A percentile compares a stretch with the other conserved stretches of the same genome.
These are phyloP conservation scores for Cheilosia urbana DNA, from an alignment of 2,888 invertebrate species.

Conservation along the genomic window DNA sequence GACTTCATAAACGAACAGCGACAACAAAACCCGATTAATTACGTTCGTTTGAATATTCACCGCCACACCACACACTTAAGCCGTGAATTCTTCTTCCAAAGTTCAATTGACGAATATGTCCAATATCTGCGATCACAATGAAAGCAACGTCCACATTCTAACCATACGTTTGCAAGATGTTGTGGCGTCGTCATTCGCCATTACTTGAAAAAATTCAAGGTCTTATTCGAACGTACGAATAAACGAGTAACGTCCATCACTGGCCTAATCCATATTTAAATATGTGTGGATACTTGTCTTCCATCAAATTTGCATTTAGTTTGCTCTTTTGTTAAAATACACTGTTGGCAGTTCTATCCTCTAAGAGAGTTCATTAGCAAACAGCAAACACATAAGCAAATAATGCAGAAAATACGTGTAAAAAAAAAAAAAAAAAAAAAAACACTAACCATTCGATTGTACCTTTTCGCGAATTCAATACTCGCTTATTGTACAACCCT, in stretches of 20 bases:
- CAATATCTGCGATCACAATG: too few species aligned
- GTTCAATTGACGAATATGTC: too few species aligned
- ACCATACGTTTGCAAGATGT: constrained; percentile 7
- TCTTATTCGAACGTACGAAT: constrained; percentile 1
- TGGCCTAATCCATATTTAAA: constrained; percentile 24
- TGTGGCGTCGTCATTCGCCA: constrained; percentile 7
- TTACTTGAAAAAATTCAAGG: constrained; percentile 38
- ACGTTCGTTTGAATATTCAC: too few species aligned
- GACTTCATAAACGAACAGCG: too few species aligned
- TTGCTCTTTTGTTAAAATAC: constrained; percentile 4
- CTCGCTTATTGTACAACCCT: background rate
- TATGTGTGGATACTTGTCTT: background rate
- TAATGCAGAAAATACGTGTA: background rate
- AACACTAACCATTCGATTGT: background rate
- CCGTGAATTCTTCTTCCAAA: too few species aligned
- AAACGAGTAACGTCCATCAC: constrained; percentile 16
- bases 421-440: background rate
- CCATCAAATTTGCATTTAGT: constrained; percentile 17
- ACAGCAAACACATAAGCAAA: constrained; percentile 9
- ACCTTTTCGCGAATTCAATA: background rate
- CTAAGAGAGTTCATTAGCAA: background rate
- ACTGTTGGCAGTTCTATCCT: constrained; percentile 5
- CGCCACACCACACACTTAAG: too few species aligned
- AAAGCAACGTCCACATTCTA: background rate
- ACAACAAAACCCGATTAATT: too few species aligned